Evolutionary conservation across 2,888 invertebrate species (phyloP).

Genomic region (Eupithecia abbreviata): DNA sequence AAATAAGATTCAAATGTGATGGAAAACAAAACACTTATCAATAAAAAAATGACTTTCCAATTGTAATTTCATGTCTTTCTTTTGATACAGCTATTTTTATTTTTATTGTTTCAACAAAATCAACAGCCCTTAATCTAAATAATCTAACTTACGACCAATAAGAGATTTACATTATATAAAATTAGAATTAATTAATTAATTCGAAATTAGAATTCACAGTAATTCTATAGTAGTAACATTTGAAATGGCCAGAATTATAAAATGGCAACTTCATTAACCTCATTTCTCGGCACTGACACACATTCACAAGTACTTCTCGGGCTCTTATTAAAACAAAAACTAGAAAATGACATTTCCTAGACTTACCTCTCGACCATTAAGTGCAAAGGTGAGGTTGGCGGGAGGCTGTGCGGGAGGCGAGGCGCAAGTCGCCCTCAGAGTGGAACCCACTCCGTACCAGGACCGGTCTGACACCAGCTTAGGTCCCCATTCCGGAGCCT

Average conservation of each 20-base stretch:
- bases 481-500: slow-evolving; percentile 87
- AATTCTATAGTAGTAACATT: not conserved
- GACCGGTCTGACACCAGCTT: slow-evolving; percentile 86
- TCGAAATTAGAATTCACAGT: not conserved
- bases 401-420: slow-evolving; percentile 87
- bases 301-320: not conserved
- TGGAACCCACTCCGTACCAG: slow-evolving; percentile 88
- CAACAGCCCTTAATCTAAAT: too few relatives aligned
- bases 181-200: too few relatives aligned
- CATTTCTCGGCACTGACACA: not conserved
- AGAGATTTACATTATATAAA: too few relatives aligned
- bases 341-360: not conserved
- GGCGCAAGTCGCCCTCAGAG: slow-evolving; percentile 87
- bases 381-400: slow-evolving; percentile 88
- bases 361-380: slow-evolving; percentile 85
- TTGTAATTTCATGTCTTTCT: not conserved
- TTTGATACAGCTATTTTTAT: too few relatives aligned
- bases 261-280: not conserved
- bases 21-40: not conserved
- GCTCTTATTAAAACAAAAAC: not conserved
- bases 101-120: too few relatives aligned
- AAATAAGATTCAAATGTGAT: not conserved
- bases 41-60: not conserved
- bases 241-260: not conserved
- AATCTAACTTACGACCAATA: too few relatives aligned